Percentiles rank a stretch among this genome's conserved stretches.
phyloP scores from a whole-genome alignment of 2,888 invertebrate genomes.

The Cryptophagus acutangulus region DNA sequence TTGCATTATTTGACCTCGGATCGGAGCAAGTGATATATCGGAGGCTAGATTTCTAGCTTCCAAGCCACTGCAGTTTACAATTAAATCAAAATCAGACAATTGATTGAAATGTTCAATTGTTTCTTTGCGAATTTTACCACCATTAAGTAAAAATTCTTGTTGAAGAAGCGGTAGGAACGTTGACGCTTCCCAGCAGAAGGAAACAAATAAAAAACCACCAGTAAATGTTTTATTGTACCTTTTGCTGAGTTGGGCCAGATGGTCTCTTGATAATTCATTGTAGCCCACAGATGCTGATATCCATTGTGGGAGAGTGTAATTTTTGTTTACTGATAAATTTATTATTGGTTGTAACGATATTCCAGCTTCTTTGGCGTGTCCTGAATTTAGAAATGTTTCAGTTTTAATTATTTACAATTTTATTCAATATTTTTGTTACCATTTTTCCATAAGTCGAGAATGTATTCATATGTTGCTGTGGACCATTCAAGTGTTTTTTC shows the following conservation, averaged over 20 bases:
- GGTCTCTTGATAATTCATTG: constrained; percentile 34
- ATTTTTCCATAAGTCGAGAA: constrained; percentile 57
- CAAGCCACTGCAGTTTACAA: constrained; percentile 78
- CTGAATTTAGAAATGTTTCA: constrained; percentile 13
- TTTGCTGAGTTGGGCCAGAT: constrained; percentile 42
- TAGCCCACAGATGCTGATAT: constrained; percentile 48
- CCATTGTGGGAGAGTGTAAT: constrained; percentile 45
- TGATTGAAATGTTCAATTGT: constrained; percentile 54
- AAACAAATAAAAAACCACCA: constrained; percentile 60
- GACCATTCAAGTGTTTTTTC: constrained; percentile 61
- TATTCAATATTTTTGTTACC: constrained; percentile 34
- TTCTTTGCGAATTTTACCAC: constrained; percentile 53
- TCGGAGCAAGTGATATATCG: constrained; percentile 59
- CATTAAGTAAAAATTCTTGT: constrained; percentile 55
- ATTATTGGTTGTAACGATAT: constrained; percentile 28
- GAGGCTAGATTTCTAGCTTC: constrained; percentile 58
- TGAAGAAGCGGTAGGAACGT: constrained; percentile 64
- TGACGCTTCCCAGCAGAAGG: constrained; percentile 63
- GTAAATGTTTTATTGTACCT: constrained; percentile 45
- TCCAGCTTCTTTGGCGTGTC: constrained; percentile 31
- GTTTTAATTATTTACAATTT: not conserved
- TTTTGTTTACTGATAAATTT: constrained; percentile 35
- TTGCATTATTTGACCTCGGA: constrained; percentile 66
- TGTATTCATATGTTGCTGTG: constrained; percentile 55
- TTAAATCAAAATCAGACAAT: constrained; percentile 52